Conservation (phyloP, 2,888 invertebrate species). For the Drosophila cyrtoloma region DNA sequence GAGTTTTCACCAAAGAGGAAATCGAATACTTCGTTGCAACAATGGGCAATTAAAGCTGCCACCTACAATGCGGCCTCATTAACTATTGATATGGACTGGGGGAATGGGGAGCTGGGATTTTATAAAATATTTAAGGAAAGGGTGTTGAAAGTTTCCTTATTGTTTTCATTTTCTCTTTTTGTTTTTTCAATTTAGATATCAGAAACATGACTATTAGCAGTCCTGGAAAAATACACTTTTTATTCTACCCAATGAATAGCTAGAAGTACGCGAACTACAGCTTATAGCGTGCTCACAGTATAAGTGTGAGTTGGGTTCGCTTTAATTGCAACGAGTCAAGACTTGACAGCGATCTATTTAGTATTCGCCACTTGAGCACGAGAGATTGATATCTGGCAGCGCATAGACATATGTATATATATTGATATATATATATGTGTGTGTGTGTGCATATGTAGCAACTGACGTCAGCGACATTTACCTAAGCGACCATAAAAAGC, state of each 20-base stretch:
- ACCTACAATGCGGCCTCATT: background rate
- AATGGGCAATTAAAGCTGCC: background rate
- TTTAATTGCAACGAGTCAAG: constrained; percentile 17
- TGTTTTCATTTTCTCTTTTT: background rate
- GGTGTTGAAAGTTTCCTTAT: background rate
- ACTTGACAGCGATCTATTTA: constrained; percentile 35
- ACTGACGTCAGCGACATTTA: constrained; percentile 54
- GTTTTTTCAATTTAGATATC: background rate
- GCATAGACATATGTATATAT: constrained; percentile 40
- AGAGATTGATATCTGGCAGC: constrained; percentile 40
- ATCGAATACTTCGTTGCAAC: background rate
- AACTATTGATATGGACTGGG: background rate
- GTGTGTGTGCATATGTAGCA: background rate
- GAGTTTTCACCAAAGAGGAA: constrained; percentile 57
- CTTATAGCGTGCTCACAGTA: background rate
- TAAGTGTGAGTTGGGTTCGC: background rate
- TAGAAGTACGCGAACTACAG: too few species aligned
- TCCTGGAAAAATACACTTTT: background rate
- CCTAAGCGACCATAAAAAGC: constrained; percentile 66
- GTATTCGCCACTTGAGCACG: constrained; percentile 46
- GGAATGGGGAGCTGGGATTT: background rate
- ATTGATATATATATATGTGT: constrained; percentile 8
- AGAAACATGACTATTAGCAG: background rate
- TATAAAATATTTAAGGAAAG: background rate
- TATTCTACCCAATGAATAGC: background rate